phyloP scores from a whole-genome alignment of 2,113 vertebrate species.

The Neofelis nebulosa region DNA sequence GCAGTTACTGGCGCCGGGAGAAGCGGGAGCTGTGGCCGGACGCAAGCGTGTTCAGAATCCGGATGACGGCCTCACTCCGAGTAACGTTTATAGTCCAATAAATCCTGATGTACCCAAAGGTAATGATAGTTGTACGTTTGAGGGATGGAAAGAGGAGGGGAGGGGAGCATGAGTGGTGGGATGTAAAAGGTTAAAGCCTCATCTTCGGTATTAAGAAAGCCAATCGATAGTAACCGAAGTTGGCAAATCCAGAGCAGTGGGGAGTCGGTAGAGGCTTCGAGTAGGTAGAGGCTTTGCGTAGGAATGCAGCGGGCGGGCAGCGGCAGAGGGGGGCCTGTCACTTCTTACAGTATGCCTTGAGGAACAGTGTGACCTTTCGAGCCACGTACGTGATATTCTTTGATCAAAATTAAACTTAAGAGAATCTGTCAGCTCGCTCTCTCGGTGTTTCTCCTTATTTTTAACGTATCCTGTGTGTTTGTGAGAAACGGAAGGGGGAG shows the following conservation, averaged over 20 bases:
- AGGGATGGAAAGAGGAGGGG: not conserved
- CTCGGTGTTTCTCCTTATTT: not conserved
- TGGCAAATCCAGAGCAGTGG: not conserved
- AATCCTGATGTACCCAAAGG: not conserved
- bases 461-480: not conserved
- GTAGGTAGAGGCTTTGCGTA: too few species aligned
- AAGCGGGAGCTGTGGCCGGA: too few species aligned
- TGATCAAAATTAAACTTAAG: not conserved
- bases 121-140: not conserved
- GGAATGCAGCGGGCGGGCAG: too few species aligned
- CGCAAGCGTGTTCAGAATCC: rapidly evolving
- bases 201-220: not conserved
- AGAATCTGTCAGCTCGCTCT: not conserved
- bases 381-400: not conserved
- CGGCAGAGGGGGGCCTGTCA: not conserved
- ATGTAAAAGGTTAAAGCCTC: not conserved
- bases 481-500: not conserved
- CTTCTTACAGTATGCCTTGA: not conserved
- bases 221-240: not conserved
- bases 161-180: rapidly evolving
- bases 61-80: not conserved
- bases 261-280: not conserved
- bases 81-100: not conserved
- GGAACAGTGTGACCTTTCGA: not conserved
- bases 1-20: not conserved